Evolutionary conservation across 2,888 invertebrate species (phyloP), one percentile per base, ranked within the genome.

Genomic region (Scrobipalpa atriplicella): DNA sequence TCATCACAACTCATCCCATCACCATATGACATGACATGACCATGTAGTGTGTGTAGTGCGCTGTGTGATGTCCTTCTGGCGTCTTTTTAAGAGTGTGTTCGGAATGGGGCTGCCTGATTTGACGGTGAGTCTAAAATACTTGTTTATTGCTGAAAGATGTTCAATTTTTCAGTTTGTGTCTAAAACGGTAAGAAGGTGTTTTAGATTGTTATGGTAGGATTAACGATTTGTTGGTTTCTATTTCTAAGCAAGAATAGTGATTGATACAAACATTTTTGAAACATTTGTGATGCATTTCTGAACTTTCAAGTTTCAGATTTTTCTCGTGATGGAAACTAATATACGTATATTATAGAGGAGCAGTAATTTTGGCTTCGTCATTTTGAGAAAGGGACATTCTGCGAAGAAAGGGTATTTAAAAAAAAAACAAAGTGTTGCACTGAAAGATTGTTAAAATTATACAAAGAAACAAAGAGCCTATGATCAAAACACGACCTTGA

Each of bases 51-150:
- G 69, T 68, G 71, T 69, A 75, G 78, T 78, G 71, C 70, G 69
- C 69, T 73, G 77, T 82, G 90, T 89, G 82, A 92, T 92, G 92
- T 89, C 89, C 81, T 82, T 89, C 81, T 89, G 84, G 87, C 82
- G 79, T 71, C 86, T 81, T 74, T 74, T 92, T 77, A 87, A 79
- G 75, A 81, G 80, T 76, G 81, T 85, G 75, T 73, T 90, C 70
- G 83, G 84, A 72, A 92, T 92, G 92, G 92, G 92, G 66, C 83
- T 91, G 79, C 92, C 92, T 70, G 89, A 91, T 80, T 79, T 89
- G 69, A 86, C 90, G 87, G 92, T 92, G 79, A 92, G 92, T 89
- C n/a, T 43, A 18, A 1, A n/a, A n/a, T n/a, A n/a, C n/a, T n/a
- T n/a, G n/a, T n/a, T n/a, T n/a, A n/a, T n/a, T n/a, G n/a, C 13